phyloP scores from a whole-genome alignment of 2,113 vertebrate genomes.

The Scopus umbretta region DNA sequence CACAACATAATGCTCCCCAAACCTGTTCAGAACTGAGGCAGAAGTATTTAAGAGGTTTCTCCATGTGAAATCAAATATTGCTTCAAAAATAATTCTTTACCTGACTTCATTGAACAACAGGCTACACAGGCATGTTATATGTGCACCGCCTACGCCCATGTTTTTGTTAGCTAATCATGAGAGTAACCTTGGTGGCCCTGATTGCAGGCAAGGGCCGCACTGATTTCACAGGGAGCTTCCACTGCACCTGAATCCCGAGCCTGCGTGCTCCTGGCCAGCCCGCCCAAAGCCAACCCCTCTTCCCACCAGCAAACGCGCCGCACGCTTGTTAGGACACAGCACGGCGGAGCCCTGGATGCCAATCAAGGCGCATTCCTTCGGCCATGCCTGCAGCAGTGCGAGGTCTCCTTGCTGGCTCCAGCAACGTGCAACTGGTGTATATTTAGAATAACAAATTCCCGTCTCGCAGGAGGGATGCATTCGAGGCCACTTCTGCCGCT shows the following conservation, averaged over 20 bases:
- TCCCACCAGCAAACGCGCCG: not conserved
- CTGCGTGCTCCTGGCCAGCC: not conserved
- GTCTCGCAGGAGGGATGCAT: not conserved
- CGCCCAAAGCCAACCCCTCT: not conserved
- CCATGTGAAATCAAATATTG: fast-evolving
- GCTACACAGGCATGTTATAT: fast-evolving
- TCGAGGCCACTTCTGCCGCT: not conserved
- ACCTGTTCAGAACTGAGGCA: not conserved
- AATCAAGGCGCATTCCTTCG: not conserved
- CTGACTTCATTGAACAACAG: fast-evolving
- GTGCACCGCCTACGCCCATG: fast-evolving
- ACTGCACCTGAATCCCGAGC: not conserved
- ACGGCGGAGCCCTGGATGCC: not conserved
- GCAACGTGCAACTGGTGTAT: not conserved
- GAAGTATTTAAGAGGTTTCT: not conserved
- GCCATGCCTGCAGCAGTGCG: not conserved
- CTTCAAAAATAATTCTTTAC: not conserved
- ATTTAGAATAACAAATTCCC: not conserved
- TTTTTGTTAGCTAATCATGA: not conserved
- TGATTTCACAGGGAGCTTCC: not conserved
- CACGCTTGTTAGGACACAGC: not conserved
- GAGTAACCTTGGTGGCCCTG: fast-evolving
- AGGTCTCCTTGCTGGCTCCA: not conserved
- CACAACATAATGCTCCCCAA: fast-evolving
- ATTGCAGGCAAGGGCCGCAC: fast-evolving